phyloP scores from a whole-genome alignment of 2,113 vertebrate genomes.

The Pedionomus torquatus region DNA sequence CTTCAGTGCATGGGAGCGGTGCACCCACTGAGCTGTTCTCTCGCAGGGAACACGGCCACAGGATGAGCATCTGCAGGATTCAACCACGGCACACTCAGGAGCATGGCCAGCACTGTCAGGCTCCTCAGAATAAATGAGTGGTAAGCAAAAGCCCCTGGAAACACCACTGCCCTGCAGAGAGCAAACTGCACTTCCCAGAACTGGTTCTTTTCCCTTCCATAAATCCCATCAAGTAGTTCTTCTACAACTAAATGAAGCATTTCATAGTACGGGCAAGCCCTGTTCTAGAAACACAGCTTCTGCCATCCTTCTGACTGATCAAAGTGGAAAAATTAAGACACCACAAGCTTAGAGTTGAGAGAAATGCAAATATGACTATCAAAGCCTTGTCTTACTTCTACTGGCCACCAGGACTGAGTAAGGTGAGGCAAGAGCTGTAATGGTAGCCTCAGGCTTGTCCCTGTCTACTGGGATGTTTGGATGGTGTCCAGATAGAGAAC shows the following conservation, averaged over 20 bases:
- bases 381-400: background rate
- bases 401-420: background rate
- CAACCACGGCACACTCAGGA: rapidly evolving
- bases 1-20: rapidly evolving
- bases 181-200: background rate
- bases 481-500: background rate
- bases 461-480: background rate
- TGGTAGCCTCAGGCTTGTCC: rapidly evolving
- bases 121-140: background rate
- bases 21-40: rapidly evolving
- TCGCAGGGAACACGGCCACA: rapidly evolving
- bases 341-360: background rate
- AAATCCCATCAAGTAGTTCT: background rate
- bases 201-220: background rate
- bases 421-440: background rate
- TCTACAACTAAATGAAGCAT: background rate
- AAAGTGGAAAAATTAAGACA: background rate
- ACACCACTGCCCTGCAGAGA: background rate
- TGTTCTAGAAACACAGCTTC: background rate
- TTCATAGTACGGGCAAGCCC: background rate
- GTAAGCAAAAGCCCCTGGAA: background rate
- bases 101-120: background rate
- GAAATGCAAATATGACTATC: background rate
- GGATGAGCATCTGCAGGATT: background rate
- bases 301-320: background rate